Conservation (phyloP, 2,797 vertebrate genomes). For the Rhabdophis nuchalis region DNA sequence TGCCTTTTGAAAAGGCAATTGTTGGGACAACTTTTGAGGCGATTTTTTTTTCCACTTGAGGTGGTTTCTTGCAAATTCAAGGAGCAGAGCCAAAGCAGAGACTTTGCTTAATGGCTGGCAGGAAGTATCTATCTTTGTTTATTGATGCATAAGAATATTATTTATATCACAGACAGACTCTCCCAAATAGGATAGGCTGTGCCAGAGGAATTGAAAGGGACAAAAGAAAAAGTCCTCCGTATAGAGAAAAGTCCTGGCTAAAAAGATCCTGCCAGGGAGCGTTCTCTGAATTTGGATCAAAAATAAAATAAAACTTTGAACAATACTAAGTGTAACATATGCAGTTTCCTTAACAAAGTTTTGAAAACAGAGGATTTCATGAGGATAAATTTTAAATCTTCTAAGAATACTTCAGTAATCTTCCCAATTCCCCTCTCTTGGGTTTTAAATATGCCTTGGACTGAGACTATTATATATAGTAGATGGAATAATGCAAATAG, state of each 20-base stretch:
- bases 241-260: background rate
- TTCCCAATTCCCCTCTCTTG: background rate
- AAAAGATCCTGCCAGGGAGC: background rate
- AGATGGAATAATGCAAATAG: background rate
- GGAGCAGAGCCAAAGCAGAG: background rate
- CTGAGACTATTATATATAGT: background rate
- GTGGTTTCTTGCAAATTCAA: background rate
- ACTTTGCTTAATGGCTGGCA: background rate
- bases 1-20: too few relatives aligned
- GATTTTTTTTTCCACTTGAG: background rate
- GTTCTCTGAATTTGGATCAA: background rate
- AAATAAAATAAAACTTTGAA: slow-evolving; percentile 13
- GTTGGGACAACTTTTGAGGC: background rate
- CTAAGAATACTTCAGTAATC: background rate
- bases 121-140: slow-evolving; percentile 15
- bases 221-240: background rate
- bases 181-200: background rate
- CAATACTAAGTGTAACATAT: background rate
- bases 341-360: background rate
- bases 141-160: background rate
- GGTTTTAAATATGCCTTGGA: background rate
- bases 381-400: background rate
- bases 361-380: background rate
- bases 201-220: background rate
- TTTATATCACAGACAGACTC: slow-evolving; percentile 7